phyloP scores from a whole-genome alignment of 2,797 vertebrate species.

The Acanthis flammea region DNA sequence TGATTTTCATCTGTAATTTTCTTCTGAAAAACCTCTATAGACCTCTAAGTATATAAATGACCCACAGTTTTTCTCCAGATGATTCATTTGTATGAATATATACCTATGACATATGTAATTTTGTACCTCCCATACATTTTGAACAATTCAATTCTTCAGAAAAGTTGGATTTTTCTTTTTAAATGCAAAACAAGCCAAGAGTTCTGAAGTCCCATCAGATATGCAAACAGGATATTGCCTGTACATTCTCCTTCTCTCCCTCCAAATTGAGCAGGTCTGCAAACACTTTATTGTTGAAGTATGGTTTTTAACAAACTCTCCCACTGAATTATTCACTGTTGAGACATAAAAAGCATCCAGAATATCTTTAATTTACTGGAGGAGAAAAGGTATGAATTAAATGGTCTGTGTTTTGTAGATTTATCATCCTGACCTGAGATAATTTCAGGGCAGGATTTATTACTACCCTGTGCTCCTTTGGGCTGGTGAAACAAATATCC shows the following conservation, averaged over 20 bases:
- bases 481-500: not conserved
- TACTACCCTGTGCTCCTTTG: not conserved
- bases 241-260: not conserved
- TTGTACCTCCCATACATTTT: not conserved
- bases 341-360: not conserved
- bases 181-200: not conserved
- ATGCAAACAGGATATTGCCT: not conserved
- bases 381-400: not conserved
- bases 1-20: not conserved
- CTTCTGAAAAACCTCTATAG: not conserved
- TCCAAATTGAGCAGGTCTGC: not conserved
- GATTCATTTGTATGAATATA: not conserved
- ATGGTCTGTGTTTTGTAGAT: not conserved
- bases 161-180: not conserved
- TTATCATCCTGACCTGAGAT: not conserved
- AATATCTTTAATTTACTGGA: not conserved
- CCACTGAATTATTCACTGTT: not conserved
- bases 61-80: not conserved
- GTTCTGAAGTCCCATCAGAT: not conserved
- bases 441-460: not conserved
- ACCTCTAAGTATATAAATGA: not conserved
- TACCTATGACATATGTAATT: not conserved
- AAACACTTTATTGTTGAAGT: not conserved
- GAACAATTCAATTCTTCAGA: not conserved
- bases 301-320: not conserved